These are phyloP conservation scores for Sebastes iracundus DNA, from an alignment of 2,797 vertebrate genomes.

Conservation along the genomic window DNA sequence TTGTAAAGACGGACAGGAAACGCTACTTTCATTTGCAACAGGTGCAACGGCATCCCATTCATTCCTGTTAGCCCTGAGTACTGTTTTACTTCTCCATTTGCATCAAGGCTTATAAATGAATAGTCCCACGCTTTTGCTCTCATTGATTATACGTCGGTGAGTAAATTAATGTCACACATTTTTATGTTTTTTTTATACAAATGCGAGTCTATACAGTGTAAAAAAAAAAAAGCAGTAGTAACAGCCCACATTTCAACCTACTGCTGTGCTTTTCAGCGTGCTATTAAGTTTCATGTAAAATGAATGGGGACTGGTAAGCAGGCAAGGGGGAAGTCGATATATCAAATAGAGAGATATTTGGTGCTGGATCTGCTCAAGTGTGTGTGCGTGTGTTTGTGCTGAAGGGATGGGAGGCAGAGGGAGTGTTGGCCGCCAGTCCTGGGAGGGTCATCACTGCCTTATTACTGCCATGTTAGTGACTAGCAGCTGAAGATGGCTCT, in stretches of 20 bases:
- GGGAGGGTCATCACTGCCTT: slow-evolving; percentile 77
- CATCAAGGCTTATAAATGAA: slow-evolving; percentile 3
- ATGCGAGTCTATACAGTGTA: not conserved
- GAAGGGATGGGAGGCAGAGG: slow-evolving; percentile 56
- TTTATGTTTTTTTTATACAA: not conserved
- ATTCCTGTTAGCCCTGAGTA: not conserved
- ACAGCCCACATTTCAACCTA: not conserved
- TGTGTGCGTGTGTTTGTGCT: slow-evolving; percentile 40
- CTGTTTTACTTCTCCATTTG: slow-evolving; percentile 1
- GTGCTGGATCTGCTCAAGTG: slow-evolving; percentile 32
- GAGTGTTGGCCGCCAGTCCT: slow-evolving; percentile 71
- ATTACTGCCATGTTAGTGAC: slow-evolving; percentile 81
- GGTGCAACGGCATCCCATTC: slow-evolving; percentile 40
- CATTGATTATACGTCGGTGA: slow-evolving; percentile 3
- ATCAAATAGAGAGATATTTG: slow-evolving; percentile 25
- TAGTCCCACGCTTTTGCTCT: not conserved
- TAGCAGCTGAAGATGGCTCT: slow-evolving; percentile 79
- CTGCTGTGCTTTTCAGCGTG: not conserved
- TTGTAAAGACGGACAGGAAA: not conserved
- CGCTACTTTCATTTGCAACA: slow-evolving; percentile 50
- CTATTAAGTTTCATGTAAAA: slow-evolving; percentile 6
- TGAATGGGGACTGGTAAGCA: slow-evolving; percentile 12
- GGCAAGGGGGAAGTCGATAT: slow-evolving; percentile 15
- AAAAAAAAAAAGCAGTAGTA: not conserved
- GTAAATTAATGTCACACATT: slow-evolving; percentile 9